Percentiles rank a stretch among this genome's conserved stretches.
These are phyloP conservation scores for Mus minutoides DNA, from an alignment of 2,797 vertebrate genomes.

Conservation along the genomic window DNA sequence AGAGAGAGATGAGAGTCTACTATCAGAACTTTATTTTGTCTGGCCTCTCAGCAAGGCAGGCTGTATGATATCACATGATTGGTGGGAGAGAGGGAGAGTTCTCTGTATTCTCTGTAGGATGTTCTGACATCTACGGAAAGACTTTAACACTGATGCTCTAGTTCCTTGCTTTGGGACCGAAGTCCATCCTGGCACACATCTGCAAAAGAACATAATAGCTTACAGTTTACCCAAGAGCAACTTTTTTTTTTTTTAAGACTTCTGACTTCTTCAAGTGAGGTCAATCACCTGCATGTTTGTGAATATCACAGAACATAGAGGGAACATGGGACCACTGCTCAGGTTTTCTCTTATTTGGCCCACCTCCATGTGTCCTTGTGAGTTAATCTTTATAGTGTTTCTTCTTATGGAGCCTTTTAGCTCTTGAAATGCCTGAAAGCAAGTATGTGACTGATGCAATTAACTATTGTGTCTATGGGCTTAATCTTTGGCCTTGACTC, in stretches of 20 bases:
- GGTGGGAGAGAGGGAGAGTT: neutral
- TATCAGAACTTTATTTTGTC: constrained; percentile 31
- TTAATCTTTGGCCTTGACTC: constrained; percentile 36
- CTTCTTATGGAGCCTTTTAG: constrained; percentile 9
- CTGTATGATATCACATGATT: neutral
- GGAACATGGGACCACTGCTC: neutral
- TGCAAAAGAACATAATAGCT: constrained; percentile 40
- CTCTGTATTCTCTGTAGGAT: constrained; percentile 41
- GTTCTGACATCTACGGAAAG: constrained; percentile 28
- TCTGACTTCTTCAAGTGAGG: constrained; percentile 38
- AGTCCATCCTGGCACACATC: constrained; percentile 58
- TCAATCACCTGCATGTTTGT: constrained; percentile 1
- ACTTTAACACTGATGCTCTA: constrained; percentile 38
- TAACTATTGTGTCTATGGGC: neutral
- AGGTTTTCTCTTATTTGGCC: constrained; percentile 11
- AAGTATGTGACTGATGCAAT: neutral
- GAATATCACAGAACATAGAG: constrained; percentile 35
- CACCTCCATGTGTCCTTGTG: neutral
- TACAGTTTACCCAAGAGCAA: neutral
- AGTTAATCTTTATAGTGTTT: neutral
- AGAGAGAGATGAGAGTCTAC: neutral
- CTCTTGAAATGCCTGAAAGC: constrained; percentile 16
- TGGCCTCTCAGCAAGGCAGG: neutral
- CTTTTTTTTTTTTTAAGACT: neutral
- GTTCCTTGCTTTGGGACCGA: constrained; percentile 34